These are phyloP conservation scores for Pilophorus perplexus DNA, from an alignment of 2,888 invertebrate species.

Conservation along the genomic window DNA sequence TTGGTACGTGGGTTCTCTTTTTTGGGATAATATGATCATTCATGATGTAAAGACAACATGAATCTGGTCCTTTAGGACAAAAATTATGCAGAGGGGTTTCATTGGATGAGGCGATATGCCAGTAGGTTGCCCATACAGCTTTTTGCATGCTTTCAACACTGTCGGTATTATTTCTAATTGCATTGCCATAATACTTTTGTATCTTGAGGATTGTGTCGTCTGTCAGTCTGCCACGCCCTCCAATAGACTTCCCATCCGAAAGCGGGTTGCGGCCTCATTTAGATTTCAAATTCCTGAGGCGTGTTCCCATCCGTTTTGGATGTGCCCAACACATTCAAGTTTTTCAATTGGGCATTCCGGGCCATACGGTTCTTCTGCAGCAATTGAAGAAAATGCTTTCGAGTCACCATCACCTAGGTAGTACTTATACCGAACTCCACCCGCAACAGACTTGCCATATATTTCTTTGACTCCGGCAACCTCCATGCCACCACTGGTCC, in stretches of 20 bases:
- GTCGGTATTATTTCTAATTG: not conserved
- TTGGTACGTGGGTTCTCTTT: no score
- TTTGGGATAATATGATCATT: no score
- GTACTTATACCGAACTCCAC: not conserved
- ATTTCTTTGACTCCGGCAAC: conserved; percentile 42
- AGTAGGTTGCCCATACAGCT: not conserved
- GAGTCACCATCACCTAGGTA: conserved; percentile 37
- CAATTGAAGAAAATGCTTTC: conserved; percentile 5
- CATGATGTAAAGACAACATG: no score
- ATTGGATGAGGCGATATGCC: not conserved
- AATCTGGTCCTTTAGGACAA: conserved; percentile 2
- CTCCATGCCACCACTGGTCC: conserved; percentile 46
- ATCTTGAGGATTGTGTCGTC: not conserved
- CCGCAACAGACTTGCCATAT: conserved; percentile 40
- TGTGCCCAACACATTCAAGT: not conserved
- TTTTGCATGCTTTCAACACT: not conserved
- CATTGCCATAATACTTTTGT: not conserved
- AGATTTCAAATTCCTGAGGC: not conserved
- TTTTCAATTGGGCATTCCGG: conserved; percentile 10
- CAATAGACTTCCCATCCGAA: not conserved
- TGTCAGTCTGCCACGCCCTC: not conserved
- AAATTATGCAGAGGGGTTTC: not conserved
- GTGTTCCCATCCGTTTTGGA: conserved; percentile 1
- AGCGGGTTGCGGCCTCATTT: not conserved
- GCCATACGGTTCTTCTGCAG: conserved; percentile 41